Percentiles rank a stretch among this genome's conserved stretches.
Conservation (phyloP, 2,888 invertebrate species). For the Taphrorychus bicolor region DNA sequence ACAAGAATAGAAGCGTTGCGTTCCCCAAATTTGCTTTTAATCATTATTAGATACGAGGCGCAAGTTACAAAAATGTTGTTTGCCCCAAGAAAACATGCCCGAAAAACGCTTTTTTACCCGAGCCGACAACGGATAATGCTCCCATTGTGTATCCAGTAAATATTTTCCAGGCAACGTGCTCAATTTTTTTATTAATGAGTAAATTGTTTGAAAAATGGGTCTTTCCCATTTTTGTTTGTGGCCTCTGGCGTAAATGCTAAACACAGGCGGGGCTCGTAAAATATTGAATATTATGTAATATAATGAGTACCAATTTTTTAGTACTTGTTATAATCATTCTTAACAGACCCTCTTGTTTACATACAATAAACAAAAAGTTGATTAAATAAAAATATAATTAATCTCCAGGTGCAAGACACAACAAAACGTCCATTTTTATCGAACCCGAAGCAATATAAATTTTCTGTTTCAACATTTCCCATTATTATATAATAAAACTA, state of each 20-base stretch:
- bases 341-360: too few relatives aligned
- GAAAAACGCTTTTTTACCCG: neutral
- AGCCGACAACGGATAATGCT: neutral
- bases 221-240: slow-evolving; percentile 4
- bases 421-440: too few relatives aligned
- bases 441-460: too few relatives aligned
- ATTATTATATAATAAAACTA: too few relatives aligned
- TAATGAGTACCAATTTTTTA: too few relatives aligned
- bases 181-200: slow-evolving; percentile 17
- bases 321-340: too few relatives aligned
- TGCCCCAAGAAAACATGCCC: neutral
- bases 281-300: too few relatives aligned
- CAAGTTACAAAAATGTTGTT: slow-evolving; percentile 1
- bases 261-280: too few relatives aligned
- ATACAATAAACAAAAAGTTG: too few relatives aligned
- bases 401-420: too few relatives aligned
- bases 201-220: slow-evolving; percentile 20
- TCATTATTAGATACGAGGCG: slow-evolving; percentile 1
- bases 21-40: slow-evolving; percentile 9
- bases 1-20: neutral
- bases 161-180: slow-evolving; percentile 2
- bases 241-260: neutral
- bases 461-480: too few relatives aligned
- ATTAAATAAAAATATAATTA: too few relatives aligned
- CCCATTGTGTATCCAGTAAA: slow-evolving; percentile 10